Evolutionary conservation across 2,113 vertebrate species (phyloP).

Genomic region (Boulengeromyrus knoepffleri): DNA sequence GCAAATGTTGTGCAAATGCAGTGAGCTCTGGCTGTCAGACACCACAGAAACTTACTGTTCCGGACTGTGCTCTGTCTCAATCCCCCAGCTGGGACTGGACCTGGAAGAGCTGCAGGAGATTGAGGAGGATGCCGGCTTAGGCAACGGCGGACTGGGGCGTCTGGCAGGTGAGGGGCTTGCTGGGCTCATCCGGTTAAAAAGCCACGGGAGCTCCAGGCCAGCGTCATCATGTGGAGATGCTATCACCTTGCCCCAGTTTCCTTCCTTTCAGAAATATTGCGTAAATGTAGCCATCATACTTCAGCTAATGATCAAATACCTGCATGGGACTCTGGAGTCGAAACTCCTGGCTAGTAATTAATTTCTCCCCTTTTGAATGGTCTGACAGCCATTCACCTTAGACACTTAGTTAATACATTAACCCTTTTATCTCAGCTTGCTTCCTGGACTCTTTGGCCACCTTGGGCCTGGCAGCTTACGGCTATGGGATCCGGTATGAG

Average conservation of each 20-base stretch:
- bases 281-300: background rate
- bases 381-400: background rate
- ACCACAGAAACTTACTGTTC: background rate
- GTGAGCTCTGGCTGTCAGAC: background rate
- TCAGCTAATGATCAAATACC: background rate
- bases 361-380: background rate
- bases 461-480: conserved; percentile 73
- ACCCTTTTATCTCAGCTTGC: conserved; percentile 62
- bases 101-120: conserved; percentile 82
- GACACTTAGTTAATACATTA: background rate
- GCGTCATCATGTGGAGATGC: background rate
- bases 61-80: background rate
- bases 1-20: background rate
- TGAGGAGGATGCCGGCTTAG: conserved; percentile 80
- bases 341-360: background rate
- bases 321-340: background rate
- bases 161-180: conserved; percentile 66
- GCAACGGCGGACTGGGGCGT: conserved; percentile 77
- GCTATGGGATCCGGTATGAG: conserved; percentile 83
- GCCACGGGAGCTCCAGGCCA: background rate
- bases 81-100: conserved; percentile 71
- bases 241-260: background rate
- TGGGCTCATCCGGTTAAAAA: background rate
- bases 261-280: background rate
- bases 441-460: conserved; percentile 85